These are phyloP conservation scores for Drosophila bunnanda DNA, from an alignment of 2,888 invertebrate genomes.

Conservation along the genomic window DNA sequence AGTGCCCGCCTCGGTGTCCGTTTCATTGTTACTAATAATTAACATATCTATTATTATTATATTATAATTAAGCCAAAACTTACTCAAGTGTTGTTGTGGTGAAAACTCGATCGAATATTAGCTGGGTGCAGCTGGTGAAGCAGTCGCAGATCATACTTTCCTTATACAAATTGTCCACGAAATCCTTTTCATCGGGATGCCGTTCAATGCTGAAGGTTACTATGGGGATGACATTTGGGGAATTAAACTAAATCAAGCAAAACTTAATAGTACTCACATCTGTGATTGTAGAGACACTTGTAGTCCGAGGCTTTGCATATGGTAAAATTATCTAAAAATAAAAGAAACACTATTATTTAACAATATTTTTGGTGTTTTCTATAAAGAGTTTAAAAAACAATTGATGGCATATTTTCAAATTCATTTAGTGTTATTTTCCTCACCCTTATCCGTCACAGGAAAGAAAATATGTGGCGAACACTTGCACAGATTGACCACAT, in stretches of 20 bases:
- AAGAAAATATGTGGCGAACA: slow-evolving; percentile 81
- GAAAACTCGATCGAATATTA: slow-evolving; percentile 68
- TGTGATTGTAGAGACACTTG: slow-evolving; percentile 76
- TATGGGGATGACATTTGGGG: background rate
- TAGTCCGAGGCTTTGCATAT: slow-evolving; percentile 77
- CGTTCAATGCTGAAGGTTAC: slow-evolving; percentile 71
- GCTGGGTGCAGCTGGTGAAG: slow-evolving; percentile 77
- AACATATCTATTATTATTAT: background rate
- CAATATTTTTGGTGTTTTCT: background rate
- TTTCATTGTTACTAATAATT: slow-evolving; percentile 42
- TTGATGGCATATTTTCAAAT: too few relatives aligned
- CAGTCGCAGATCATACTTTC: slow-evolving; percentile 82
- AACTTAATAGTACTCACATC: slow-evolving; percentile 62
- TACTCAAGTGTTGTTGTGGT: slow-evolving; percentile 67
- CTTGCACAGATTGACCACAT: slow-evolving; percentile 74
- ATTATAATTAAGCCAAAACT: background rate
- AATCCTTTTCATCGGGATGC: slow-evolving; percentile 63
- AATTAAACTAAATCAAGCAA: background rate
- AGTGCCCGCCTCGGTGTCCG: slow-evolving; percentile 20
- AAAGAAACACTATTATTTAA: too few relatives aligned
- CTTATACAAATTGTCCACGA: slow-evolving; percentile 65
- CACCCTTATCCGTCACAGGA: slow-evolving; percentile 70
- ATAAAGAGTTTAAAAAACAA: too few relatives aligned
- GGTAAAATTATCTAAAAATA: slow-evolving; percentile 70
- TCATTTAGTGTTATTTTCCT: too few relatives aligned